A percentile compares a stretch with the other conserved stretches of the same genome.
These are phyloP conservation scores for Notarius lentiginosus DNA, from an alignment of 2,113 vertebrate species.

Conservation along the genomic window DNA sequence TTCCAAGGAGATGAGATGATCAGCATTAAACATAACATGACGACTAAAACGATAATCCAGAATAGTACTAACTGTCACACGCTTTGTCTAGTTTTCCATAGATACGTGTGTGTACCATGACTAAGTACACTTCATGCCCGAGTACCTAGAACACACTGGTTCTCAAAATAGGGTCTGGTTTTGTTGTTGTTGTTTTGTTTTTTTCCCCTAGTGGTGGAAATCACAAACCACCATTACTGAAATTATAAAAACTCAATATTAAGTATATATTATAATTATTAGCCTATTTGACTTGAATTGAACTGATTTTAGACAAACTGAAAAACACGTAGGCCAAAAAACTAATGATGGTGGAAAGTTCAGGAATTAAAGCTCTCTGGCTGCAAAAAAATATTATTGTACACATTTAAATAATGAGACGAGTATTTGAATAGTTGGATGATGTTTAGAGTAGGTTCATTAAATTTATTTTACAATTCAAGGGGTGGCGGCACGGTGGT, in stretches of 20 bases:
- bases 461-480: background rate
- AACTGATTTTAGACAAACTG: background rate
- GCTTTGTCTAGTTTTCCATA: background rate
- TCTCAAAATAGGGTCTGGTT: background rate
- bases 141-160: background rate
- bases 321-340: background rate
- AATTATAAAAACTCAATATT: background rate
- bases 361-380: background rate
- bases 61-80: background rate
- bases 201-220: background rate
- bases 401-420: background rate
- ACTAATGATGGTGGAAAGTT: background rate
- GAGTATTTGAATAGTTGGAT: background rate
- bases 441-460: background rate
- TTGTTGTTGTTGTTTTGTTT: too few species aligned
- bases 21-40: background rate
- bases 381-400: background rate
- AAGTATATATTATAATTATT: background rate
- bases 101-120: background rate
- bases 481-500: too few species aligned
- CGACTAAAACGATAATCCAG: background rate
- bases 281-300: background rate
- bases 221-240: background rate
- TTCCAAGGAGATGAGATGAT: background rate
- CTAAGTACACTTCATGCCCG: background rate